Conservation (phyloP, 2,888 invertebrate species). For the Dryobotodes eremita region DNA sequence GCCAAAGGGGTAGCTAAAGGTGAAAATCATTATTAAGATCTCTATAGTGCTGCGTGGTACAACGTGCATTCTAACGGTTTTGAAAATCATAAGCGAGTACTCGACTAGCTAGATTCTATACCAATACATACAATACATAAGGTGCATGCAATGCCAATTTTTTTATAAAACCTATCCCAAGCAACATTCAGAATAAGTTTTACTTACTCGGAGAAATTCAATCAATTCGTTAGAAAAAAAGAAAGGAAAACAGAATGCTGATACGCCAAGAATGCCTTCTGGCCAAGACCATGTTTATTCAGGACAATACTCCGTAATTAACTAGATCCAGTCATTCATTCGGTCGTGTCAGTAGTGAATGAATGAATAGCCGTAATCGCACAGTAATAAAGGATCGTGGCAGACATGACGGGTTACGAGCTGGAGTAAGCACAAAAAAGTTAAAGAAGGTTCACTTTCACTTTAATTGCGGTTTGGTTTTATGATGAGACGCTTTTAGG, state of each 20-base stretch:
- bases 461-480: not conserved
- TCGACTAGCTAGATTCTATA: too few relatives aligned
- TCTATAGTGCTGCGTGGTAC: too few relatives aligned
- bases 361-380: slow-evolving; percentile 60
- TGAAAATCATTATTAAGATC: not conserved
- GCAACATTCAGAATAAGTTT: not conserved
- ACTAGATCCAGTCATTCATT: slow-evolving; percentile 41
- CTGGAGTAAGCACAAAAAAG: slow-evolving; percentile 19
- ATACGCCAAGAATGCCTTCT: slow-evolving; percentile 22
- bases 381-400: slow-evolving; percentile 59
- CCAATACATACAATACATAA: not conserved
- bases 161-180: slow-evolving; percentile 2
- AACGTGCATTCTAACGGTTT: not conserved
- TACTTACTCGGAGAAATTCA: not conserved
- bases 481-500: not conserved
- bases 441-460: slow-evolving; percentile 28
- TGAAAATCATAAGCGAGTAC: not conserved
- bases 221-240: not conserved
- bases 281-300: slow-evolving; percentile 19
- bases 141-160: not conserved
- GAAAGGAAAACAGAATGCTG: slow-evolving; percentile 8
- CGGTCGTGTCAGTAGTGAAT: slow-evolving; percentile 39
- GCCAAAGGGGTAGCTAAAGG: not conserved
- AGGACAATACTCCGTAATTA: slow-evolving; percentile 56
- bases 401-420: slow-evolving; percentile 60